Base-by-base conservation (phyloP, 2,797 vertebrate genomes). In the Fistularia tabacaria region DNA sequence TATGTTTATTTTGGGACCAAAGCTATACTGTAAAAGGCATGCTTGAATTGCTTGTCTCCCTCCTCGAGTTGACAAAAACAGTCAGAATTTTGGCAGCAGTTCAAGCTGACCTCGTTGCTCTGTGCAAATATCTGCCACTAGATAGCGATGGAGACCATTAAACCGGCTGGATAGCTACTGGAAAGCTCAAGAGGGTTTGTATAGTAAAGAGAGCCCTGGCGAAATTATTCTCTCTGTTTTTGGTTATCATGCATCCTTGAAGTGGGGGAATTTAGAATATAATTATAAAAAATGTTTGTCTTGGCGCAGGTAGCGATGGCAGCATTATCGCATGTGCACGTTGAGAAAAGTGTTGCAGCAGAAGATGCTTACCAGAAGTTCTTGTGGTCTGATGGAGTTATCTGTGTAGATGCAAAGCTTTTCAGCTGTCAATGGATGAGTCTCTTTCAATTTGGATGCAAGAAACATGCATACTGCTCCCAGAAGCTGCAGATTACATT, bases 401-500 rank as follows among this genome's bases (percentile, higher is more conserved):
- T 98, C 95, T 63, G 95, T 98, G 89, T 98, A 99, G 90, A 99
- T 94, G 88, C 96, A 98, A 78, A 99, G 85, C 89, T 98, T 98
- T 84, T 98, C 95, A 53, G 97, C 97, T 36, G 95, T 99, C 84
- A 99, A 89, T 63, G 97, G 97, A 88, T 95, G 93, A 64, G 97
- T 98, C 86, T 99, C 97, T 92, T 98, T 98, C 93, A 99, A 92
- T 90, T 99, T 99, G 74, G 97, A 99, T 69, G 97, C 96, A 85
- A 98, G 92, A 88, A 99, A 99, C 95, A 99, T 98, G 90, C 97
- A 98, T 62, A 96, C 93, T 77, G 97, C 97, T 80, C 96, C 97
- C 53, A 98, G 90, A 88, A 99, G 91, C 90, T 99, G 97, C 90
- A 99, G 91, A 83, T 94, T 91, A 86, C 92, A 94, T 85, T 98